A percentile compares a stretch with the other conserved stretches of the same genome.
phyloP scores from a whole-genome alignment of 2,888 invertebrate genomes.

The Zelleria hepariella region DNA sequence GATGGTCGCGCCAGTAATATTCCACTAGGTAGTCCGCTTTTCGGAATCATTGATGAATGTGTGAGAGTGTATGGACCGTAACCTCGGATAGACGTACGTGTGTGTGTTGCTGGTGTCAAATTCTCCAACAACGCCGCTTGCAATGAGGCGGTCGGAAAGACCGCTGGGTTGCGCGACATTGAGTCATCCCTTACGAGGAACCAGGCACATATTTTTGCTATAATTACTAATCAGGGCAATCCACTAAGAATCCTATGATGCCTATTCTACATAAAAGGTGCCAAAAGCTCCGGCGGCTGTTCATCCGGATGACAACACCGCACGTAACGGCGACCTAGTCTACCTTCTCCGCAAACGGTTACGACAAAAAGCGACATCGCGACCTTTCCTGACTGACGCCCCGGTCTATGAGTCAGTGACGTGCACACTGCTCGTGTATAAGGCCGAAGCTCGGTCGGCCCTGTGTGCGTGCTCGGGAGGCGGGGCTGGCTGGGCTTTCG shows the following conservation, averaged over 20 bases:
- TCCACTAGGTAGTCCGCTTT: slow-evolving; percentile 44
- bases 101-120: slow-evolving; percentile 18
- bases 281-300: neutral
- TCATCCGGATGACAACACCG: neutral
- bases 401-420: slow-evolving; percentile 16
- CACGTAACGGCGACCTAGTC: neutral
- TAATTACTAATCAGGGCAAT: neutral
- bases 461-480: slow-evolving; percentile 26
- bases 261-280: neutral
- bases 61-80: slow-evolving; percentile 13
- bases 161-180: neutral
- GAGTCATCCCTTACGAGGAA: neutral
- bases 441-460: slow-evolving; percentile 24
- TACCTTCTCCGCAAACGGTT: neutral
- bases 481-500: slow-evolving; percentile 37
- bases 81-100: slow-evolving; percentile 10
- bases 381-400: neutral
- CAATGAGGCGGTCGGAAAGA: neutral
- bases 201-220: neutral
- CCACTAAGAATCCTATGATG: neutral
- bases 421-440: slow-evolving; percentile 9
- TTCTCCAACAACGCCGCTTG: neutral
- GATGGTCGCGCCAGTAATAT: slow-evolving; percentile 37
- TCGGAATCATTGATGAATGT: slow-evolving; percentile 32
- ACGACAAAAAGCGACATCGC: neutral